Evolutionary conservation across 2,113 vertebrate genomes (phyloP).

Genomic region (Peromyscus maniculatus): DNA sequence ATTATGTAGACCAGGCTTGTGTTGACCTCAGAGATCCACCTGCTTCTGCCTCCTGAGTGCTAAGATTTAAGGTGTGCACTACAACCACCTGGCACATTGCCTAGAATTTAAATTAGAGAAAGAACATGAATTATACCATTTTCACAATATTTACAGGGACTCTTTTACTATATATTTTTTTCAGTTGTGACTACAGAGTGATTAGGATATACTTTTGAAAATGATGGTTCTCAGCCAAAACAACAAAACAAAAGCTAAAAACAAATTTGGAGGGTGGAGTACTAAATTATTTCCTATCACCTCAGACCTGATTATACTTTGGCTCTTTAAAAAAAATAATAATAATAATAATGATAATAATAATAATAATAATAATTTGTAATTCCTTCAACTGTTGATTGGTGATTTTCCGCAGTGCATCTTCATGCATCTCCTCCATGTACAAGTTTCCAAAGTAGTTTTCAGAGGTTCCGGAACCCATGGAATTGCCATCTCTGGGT

Average conservation of each 20-base stretch:
- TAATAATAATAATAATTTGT: neutral
- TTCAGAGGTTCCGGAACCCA: neutral
- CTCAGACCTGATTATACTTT: neutral
- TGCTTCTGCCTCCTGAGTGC: neutral
- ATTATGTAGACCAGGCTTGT: neutral
- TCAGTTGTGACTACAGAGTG: neutral
- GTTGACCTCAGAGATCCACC: neutral
- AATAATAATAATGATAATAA: no score
- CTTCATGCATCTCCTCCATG: neutral
- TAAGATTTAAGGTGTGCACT: neutral
- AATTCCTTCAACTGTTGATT: neutral
- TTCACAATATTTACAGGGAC: constrained; percentile 20
- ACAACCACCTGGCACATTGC: neutral
- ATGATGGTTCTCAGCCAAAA: neutral
- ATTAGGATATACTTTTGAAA: constrained; percentile 19
- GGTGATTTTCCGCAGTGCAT: neutral
- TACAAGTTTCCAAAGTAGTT: neutral
- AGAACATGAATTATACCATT: neutral
- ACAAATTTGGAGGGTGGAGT: neutral
- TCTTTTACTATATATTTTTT: constrained; percentile 3
- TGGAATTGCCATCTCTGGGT: neutral
- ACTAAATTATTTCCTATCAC: neutral
- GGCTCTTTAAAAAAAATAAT: no score
- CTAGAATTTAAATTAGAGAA: constrained; percentile 51
- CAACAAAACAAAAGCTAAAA: neutral